These are phyloP conservation scores for Prenolepis imparis DNA, from an alignment of 2,888 invertebrate species.

Conservation along the genomic window DNA sequence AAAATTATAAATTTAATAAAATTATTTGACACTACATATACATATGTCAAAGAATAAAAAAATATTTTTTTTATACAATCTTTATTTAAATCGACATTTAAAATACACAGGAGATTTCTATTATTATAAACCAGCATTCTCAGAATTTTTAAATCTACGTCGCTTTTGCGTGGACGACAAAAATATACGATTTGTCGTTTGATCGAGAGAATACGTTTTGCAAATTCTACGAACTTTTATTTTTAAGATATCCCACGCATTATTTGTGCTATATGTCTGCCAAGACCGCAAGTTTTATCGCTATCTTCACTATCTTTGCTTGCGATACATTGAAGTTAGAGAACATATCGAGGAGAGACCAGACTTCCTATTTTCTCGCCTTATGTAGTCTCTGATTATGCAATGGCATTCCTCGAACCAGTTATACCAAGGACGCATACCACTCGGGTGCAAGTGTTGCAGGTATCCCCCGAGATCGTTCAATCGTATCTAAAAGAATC, in stretches of 20 bases:
- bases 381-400: slow-evolving; percentile 68
- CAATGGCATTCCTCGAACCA: slow-evolving; percentile 75
- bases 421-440: slow-evolving; percentile 75
- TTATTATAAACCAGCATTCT: slow-evolving; percentile 14
- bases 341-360: slow-evolving; percentile 33
- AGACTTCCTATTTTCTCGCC: slow-evolving; percentile 53
- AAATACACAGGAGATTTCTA: not conserved
- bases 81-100: slow-evolving; percentile 27
- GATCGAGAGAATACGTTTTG: slow-evolving; percentile 19
- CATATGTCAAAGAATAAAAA: slow-evolving; percentile 5
- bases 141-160: slow-evolving; percentile 15
- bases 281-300: slow-evolving; percentile 32
- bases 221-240: slow-evolving; percentile 15
- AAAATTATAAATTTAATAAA: not conserved
- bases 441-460: slow-evolving; percentile 44
- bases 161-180: slow-evolving; percentile 10
- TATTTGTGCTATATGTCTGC: not conserved
- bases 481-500: slow-evolving; percentile 31
- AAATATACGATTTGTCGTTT: slow-evolving; percentile 33
- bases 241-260: slow-evolving; percentile 22
- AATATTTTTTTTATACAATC: not conserved
- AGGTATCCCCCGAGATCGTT: slow-evolving; percentile 33
- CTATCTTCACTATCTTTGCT: slow-evolving; percentile 19
- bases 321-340: slow-evolving; percentile 16
- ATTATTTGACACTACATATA: not conserved